These are phyloP conservation scores for Ramazzottius varieornatus DNA, from an alignment of 2,888 invertebrate species.

Conservation along the genomic window DNA sequence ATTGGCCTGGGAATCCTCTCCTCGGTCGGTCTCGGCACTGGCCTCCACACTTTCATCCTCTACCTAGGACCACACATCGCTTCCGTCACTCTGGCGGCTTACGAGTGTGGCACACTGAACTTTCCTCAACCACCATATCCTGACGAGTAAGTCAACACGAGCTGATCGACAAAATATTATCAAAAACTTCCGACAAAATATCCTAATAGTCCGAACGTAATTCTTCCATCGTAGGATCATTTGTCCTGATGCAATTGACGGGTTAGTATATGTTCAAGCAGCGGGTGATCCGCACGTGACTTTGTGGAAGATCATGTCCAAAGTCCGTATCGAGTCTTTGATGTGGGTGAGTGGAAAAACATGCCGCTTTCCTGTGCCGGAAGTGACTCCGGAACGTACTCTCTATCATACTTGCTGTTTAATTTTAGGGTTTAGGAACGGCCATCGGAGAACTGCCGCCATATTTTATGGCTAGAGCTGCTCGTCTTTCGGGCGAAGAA, in stretches of 20 bases:
- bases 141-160: slow-evolving; percentile 37
- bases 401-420: background rate
- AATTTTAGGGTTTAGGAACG: slow-evolving; percentile 36
- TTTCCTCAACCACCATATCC: slow-evolving; percentile 97
- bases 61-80: slow-evolving; percentile 97
- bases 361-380: background rate
- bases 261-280: too few species aligned
- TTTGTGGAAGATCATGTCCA: slow-evolving; percentile 75
- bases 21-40: slow-evolving; percentile 88
- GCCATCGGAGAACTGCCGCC: slow-evolving; percentile 96
- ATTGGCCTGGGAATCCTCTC: slow-evolving; percentile 74
- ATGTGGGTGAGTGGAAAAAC: slow-evolving; percentile 43
- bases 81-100: slow-evolving; percentile 83
- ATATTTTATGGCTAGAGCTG: slow-evolving; percentile 97
- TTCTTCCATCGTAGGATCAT: slow-evolving; percentile 38
- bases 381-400: background rate
- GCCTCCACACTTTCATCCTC: slow-evolving; percentile 87
- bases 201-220: background rate
- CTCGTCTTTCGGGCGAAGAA: slow-evolving; percentile 26
- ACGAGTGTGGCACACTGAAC: slow-evolving; percentile 74
- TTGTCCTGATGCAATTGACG: slow-evolving; percentile 47
- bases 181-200: background rate
- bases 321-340: slow-evolving; percentile 77
- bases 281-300: slow-evolving; percentile 34
- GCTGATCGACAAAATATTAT: background rate